Percentiles rank a stretch among this genome's conserved stretches.
These are phyloP conservation scores for Mystacornis crossleyi DNA, from an alignment of 2,113 vertebrate genomes.

Conservation along the genomic window DNA sequence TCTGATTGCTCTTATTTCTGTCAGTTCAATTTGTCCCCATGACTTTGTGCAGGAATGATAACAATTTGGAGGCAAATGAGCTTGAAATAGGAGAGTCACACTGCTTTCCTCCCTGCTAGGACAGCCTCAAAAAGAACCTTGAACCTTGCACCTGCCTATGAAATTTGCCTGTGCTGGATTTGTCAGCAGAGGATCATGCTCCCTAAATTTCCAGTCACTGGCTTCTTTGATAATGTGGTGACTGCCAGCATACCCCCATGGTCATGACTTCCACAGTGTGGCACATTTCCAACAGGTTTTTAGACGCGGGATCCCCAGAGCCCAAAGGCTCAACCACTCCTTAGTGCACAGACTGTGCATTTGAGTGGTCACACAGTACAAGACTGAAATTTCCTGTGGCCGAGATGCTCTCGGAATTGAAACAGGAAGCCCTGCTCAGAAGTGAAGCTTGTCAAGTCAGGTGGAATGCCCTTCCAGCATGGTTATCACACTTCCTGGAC, in stretches of 20 bases:
- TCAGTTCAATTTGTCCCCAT: neutral
- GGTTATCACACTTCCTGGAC: neutral
- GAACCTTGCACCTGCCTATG: neutral
- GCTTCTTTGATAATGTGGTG: neutral
- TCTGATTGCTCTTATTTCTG: neutral
- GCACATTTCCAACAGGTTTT: neutral
- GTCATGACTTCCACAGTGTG: fast-evolving
- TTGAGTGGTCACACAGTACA: fast-evolving
- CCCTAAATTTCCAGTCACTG: neutral
- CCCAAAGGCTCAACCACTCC: neutral
- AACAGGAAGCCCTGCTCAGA: neutral
- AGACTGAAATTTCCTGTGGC: neutral
- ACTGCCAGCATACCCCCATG: neutral
- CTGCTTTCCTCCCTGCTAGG: neutral
- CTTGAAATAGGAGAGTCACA: neutral
- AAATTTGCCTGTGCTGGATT: neutral
- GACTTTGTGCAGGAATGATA: neutral
- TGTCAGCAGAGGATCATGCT: neutral
- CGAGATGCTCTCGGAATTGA: fast-evolving
- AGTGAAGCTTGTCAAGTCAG: neutral
- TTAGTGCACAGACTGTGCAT: fast-evolving
- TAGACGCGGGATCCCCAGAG: neutral
- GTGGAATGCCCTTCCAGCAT: neutral
- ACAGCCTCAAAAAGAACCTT: neutral
- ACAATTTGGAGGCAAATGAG: neutral